A percentile compares a stretch with the other conserved stretches of the same genome.
Evolutionary conservation across 2,113 vertebrate species (phyloP).

Genomic region (Gasterosteus aculeatus): DNA sequence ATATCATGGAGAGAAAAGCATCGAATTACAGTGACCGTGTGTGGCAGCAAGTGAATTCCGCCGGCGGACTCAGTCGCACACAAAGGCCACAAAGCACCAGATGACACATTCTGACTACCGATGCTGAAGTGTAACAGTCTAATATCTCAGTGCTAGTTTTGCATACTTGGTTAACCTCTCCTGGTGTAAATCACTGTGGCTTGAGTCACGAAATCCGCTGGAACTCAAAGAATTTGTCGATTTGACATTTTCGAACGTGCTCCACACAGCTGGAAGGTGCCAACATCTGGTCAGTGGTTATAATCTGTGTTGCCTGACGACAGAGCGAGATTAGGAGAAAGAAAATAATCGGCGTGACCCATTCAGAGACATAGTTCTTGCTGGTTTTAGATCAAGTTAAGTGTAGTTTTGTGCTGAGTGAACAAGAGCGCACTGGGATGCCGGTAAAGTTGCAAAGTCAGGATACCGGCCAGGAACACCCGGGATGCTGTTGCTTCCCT

Average conservation of each 20-base stretch:
- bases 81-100: background rate
- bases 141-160: constrained; percentile 9
- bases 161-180: constrained; percentile 15
- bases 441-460: constrained; percentile 45
- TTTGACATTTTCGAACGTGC: constrained; percentile 1
- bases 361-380: background rate
- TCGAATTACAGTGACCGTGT: too few species aligned
- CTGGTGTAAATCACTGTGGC: constrained; percentile 28
- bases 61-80: background rate
- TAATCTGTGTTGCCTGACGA: constrained; percentile 21
- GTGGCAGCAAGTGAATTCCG: background rate
- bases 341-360: background rate
- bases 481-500: constrained; percentile 44
- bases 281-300: constrained; percentile 31
- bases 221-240: constrained; percentile 37
- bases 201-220: constrained; percentile 3
- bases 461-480: constrained; percentile 55
- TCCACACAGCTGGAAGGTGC: constrained; percentile 22
- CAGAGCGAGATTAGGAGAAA: background rate
- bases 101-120: background rate
- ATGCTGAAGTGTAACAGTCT: background rate
- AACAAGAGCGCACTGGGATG: constrained; percentile 18
- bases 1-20: background rate
- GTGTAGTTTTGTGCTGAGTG: constrained; percentile 7
- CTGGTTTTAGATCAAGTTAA: constrained; percentile 13